Percentiles rank a stretch among this genome's conserved stretches.
Evolutionary conservation across 37 sponge, comb jelly and placozoan genomes (phyloP).

Genomic region (Aphrocallistes beatrix): DNA sequence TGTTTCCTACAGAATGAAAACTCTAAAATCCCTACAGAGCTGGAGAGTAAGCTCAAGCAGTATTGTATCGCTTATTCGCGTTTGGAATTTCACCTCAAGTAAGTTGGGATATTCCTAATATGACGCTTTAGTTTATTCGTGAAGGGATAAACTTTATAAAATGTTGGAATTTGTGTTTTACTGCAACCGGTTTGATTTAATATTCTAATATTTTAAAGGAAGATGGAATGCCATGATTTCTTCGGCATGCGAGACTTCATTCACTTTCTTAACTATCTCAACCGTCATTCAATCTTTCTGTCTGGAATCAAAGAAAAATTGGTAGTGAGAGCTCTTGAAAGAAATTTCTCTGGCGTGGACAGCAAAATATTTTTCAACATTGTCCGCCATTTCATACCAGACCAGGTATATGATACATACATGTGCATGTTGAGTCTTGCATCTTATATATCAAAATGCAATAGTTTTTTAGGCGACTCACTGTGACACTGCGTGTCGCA

Average conservation of each 20-base stretch:
- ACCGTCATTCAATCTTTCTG: slow-evolving; percentile 21
- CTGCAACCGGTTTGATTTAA: no score
- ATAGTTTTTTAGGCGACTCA: no score
- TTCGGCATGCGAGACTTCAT: slow-evolving; percentile 81
- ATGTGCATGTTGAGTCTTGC: not conserved
- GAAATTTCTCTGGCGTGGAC: slow-evolving; percentile 73
- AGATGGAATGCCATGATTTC: slow-evolving; percentile 22
- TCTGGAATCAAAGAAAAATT: slow-evolving; percentile 35
- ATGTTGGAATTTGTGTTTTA: no score
- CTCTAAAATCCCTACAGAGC: not conserved
- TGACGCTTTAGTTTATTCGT: no score
- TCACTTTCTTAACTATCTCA: slow-evolving; percentile 61
- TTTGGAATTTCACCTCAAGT: not conserved
- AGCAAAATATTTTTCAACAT: not conserved
- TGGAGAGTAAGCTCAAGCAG: not conserved
- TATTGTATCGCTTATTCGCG: not conserved
- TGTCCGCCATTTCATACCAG: not conserved
- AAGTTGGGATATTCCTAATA: no score
- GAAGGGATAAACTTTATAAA: no score
- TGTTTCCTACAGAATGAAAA: not conserved
- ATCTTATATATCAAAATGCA: not conserved
- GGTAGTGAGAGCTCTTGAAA: slow-evolving; percentile 66
- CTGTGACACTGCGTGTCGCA: no score
- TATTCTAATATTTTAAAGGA: not conserved
- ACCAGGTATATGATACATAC: not conserved